A percentile compares a stretch with the other conserved stretches of the same genome.
phyloP scores from a whole-genome alignment of 2,113 vertebrate genomes.

The Phodopus roborovskii region DNA sequence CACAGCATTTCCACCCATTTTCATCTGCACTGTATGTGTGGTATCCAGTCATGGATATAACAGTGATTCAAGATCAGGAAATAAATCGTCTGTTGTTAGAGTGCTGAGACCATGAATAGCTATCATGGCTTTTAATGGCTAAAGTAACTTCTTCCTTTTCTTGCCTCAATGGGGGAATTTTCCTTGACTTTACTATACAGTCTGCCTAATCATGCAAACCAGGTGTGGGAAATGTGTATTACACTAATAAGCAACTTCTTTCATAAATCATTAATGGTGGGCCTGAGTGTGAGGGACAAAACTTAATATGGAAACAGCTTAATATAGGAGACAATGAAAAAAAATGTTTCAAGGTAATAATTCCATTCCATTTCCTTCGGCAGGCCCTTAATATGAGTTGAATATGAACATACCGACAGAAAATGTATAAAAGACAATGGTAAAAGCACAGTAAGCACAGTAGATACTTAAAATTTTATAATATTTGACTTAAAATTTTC shows the following conservation, averaged over 20 bases:
- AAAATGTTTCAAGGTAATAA: constrained; percentile 57
- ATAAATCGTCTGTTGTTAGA: background rate
- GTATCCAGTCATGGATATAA: background rate
- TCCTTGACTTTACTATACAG: constrained; percentile 23
- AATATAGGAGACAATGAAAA: background rate
- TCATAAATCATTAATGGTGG: constrained; percentile 48
- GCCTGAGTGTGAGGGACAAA: background rate
- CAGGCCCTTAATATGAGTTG: constrained; percentile 61
- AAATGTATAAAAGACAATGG: constrained; percentile 53
- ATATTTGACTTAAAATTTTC: constrained; percentile 40
- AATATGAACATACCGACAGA: constrained; percentile 50
- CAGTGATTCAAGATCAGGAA: background rate
- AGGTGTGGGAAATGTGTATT: constrained; percentile 8
- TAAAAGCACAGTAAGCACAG: constrained; percentile 56
- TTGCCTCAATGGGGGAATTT: background rate
- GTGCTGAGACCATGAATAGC: background rate
- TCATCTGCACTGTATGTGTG: background rate
- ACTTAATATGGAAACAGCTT: constrained; percentile 1
- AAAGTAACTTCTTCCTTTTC: background rate
- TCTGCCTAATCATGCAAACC: background rate
- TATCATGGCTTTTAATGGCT: background rate
- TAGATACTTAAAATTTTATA: constrained; percentile 57
- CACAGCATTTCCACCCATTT: background rate
- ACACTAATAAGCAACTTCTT: background rate
- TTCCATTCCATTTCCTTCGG: constrained; percentile 23